A percentile compares a stretch with the other conserved stretches of the same genome.
Conservation (phyloP, 2,888 invertebrate genomes). For the Shargacucullia verbasci region DNA sequence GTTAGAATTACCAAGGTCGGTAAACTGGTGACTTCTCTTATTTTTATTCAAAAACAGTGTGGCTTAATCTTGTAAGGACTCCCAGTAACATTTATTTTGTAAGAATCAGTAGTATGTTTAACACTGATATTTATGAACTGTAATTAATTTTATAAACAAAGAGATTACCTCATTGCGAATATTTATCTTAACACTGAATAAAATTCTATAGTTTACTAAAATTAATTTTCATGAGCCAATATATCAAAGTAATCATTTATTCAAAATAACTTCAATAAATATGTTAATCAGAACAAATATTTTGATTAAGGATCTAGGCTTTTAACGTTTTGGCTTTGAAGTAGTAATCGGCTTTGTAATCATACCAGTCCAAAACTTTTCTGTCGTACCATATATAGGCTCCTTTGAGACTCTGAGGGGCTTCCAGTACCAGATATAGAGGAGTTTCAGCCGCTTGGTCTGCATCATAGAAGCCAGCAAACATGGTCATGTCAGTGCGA, state of each 20-base stretch:
- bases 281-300: too few relatives aligned
- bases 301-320: not conserved
- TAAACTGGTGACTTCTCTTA: not conserved
- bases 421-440: conserved; percentile 85
- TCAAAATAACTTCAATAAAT: not conserved
- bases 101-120: too few relatives aligned
- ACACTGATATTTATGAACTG: conserved; percentile 7
- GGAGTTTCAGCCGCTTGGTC: conserved; percentile 89
- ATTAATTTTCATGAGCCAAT: conserved; percentile 17
- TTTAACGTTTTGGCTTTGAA: conserved; percentile 64
- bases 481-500: conserved; percentile 92
- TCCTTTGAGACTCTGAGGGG: conserved; percentile 88
- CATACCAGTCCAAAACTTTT: conserved; percentile 88
- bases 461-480: conserved; percentile 87
- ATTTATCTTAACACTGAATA: conserved; percentile 4
- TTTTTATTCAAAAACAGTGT: conserved; percentile 2
- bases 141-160: conserved; percentile 24
- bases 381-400: conserved; percentile 90
- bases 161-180: conserved; percentile 13
- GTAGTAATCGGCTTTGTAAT: conserved; percentile 70
- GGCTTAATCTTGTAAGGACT: too few relatives aligned
- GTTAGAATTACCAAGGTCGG: too few relatives aligned
- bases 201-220: conserved; percentile 12
- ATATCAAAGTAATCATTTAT: conserved; percentile 4
- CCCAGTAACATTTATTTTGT: too few relatives aligned